phyloP scores from a whole-genome alignment of 1,140 invertebrate species.

The Stratiolaelaps scimitus region DNA sequence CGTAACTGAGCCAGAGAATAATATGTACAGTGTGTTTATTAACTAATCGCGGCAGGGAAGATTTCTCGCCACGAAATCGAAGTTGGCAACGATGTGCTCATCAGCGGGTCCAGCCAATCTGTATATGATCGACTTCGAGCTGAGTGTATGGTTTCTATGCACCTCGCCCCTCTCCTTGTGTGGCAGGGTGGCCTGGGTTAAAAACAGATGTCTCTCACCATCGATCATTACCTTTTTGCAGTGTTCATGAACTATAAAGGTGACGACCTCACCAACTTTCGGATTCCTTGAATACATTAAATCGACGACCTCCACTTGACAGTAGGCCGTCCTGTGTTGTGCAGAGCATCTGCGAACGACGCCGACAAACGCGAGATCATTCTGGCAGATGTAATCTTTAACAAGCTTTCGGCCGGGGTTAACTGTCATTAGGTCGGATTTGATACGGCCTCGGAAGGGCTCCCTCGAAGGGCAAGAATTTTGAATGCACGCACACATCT shows the following conservation, averaged over 20 bases:
- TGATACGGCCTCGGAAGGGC: neutral
- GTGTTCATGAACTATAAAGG: neutral
- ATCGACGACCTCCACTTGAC: neutral
- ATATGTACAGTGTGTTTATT: too few relatives aligned
- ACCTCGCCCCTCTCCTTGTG: neutral
- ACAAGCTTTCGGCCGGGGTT: neutral
- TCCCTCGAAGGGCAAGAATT: neutral
- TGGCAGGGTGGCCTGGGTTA: neutral
- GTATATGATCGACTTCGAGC: neutral
- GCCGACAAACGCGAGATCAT: conserved; percentile 8
- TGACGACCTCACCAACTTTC: neutral
- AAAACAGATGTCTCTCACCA: neutral
- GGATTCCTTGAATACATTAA: neutral
- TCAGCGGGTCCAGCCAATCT: neutral
- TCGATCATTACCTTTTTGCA: conserved; percentile 13
- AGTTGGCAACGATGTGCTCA: neutral
- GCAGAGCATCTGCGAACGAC: neutral
- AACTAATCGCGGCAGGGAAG: too few relatives aligned
- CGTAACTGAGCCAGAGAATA: too few relatives aligned
- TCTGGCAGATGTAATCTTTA: neutral
- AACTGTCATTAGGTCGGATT: neutral
- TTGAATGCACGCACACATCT: conserved; percentile 21
- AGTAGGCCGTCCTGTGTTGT: neutral
- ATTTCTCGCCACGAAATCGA: neutral
- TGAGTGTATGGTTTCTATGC: neutral